These are phyloP conservation scores for Phaetusa simplex DNA, from an alignment of 2,113 vertebrate genomes.

Conservation along the genomic window DNA sequence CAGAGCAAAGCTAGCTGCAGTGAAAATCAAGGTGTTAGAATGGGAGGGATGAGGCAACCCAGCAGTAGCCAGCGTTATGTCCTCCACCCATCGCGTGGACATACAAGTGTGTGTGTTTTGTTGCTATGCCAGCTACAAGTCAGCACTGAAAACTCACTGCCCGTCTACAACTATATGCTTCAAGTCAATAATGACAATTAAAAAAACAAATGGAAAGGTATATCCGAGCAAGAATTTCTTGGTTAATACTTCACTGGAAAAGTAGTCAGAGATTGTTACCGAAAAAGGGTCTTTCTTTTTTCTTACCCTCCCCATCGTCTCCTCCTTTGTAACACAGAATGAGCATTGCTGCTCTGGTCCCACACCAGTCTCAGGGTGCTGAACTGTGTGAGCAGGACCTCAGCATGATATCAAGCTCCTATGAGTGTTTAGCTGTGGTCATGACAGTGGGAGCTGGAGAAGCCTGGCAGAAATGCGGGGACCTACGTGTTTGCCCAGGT, in stretches of 20 bases:
- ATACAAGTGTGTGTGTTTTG: background rate
- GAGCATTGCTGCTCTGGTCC: background rate
- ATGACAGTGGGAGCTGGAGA: background rate
- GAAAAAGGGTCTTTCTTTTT: background rate
- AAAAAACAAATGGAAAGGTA: background rate
- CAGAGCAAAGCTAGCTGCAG: background rate
- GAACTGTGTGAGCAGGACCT: background rate
- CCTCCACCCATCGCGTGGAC: background rate
- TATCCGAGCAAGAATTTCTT: background rate
- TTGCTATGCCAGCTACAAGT: background rate
- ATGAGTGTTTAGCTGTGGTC: background rate
- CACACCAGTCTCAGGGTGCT: rapidly evolving
- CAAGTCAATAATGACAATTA: background rate
- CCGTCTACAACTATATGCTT: background rate
- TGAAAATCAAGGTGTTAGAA: slow-evolving; percentile 2
- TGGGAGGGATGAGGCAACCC: background rate
- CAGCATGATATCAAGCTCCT: too few relatives aligned
- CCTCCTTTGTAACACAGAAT: background rate
- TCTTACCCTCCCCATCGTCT: background rate
- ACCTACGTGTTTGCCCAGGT: background rate
- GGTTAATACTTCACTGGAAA: background rate
- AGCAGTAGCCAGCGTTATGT: background rate
- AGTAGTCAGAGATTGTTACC: background rate
- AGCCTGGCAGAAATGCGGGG: background rate
- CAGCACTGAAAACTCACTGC: background rate